A percentile compares a stretch with the other conserved stretches of the same genome.
Conservation (phyloP, 2,113 vertebrate species). For the Pygoscelis antarcticus region DNA sequence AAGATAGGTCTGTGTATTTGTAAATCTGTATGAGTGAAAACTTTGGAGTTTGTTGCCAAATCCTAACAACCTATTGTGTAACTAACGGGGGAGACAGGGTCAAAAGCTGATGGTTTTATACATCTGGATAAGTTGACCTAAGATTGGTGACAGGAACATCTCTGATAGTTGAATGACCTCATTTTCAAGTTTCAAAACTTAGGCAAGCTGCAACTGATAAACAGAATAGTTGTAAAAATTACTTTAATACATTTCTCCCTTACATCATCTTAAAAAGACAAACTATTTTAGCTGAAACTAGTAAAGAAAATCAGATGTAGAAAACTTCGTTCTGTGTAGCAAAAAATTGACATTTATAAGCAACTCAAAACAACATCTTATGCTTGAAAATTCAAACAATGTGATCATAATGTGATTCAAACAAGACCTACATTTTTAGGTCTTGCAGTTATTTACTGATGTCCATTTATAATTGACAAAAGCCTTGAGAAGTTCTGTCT, state of each 20-base stretch:
- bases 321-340: neutral
- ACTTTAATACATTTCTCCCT: neutral
- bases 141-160: neutral
- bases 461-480: neutral
- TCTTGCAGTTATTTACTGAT: neutral
- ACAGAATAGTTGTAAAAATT: neutral
- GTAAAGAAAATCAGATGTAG: neutral
- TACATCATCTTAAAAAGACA: neutral
- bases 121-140: neutral
- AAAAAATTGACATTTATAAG: neutral
- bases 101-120: neutral
- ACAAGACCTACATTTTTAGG: neutral
- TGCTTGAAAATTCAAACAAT: neutral
- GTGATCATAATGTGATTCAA: neutral
- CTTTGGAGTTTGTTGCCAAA: neutral
- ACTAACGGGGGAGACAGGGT: rapidly evolving
- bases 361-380: neutral
- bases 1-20: neutral
- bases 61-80: neutral
- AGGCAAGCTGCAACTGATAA: neutral
- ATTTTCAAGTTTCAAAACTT: neutral
- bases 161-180: neutral
- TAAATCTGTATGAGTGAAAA: neutral
- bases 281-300: neutral
- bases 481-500: neutral